Percentiles rank a stretch among this genome's conserved stretches.
These are phyloP conservation scores for Sarotherodon lohbergeri DNA, from an alignment of 2,113 vertebrate species.

Conservation along the genomic window DNA sequence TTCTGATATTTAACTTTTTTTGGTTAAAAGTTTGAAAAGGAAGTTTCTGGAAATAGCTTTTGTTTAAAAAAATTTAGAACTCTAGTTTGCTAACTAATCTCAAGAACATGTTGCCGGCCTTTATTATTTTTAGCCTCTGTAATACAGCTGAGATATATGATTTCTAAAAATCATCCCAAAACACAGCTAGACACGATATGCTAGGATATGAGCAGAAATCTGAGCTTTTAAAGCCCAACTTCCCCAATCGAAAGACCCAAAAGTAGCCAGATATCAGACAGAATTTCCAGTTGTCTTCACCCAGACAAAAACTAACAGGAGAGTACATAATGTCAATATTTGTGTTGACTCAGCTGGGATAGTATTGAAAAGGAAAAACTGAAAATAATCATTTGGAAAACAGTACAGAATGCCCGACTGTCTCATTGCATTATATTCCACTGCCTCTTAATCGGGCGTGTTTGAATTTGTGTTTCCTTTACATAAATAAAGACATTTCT, in stretches of 20 bases:
- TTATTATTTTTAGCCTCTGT: not conserved
- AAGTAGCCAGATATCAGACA: not conserved
- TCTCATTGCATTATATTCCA: not conserved
- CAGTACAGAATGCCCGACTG: not conserved
- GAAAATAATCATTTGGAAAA: not conserved
- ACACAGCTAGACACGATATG: not conserved
- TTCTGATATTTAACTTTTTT: not conserved
- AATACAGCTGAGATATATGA: not conserved
- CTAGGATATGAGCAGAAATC: not conserved
- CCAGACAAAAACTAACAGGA: not conserved
- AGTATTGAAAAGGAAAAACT: not conserved
- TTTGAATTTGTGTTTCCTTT: not conserved
- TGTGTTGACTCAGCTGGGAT: not conserved
- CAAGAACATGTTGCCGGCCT: not conserved
- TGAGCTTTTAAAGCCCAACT: not conserved
- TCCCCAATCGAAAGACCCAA: not conserved
- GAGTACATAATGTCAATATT: not conserved
- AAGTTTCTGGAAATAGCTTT: not conserved
- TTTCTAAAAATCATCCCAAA: not conserved
- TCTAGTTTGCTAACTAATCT: not conserved
- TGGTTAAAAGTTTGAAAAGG: not conserved
- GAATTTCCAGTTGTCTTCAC: not conserved
- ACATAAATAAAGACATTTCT: not conserved
- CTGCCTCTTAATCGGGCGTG: not conserved
- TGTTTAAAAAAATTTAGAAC: not conserved